phyloP scores from a whole-genome alignment of 2,888 invertebrate species.

The Amphipoea lucens region DNA sequence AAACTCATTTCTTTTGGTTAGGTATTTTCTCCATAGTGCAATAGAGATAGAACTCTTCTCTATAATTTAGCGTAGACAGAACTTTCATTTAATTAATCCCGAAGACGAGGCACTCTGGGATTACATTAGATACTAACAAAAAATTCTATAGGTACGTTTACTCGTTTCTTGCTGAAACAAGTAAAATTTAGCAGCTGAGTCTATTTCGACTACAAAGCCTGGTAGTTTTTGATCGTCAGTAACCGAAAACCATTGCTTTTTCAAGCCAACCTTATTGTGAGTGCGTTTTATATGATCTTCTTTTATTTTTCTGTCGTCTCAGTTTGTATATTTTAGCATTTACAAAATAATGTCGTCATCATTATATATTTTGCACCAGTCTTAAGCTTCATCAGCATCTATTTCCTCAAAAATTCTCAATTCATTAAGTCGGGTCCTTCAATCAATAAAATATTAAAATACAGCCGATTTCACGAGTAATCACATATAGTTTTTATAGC shows the following conservation, averaged over 20 bases:
- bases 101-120: background rate
- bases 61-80: background rate
- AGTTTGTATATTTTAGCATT: background rate
- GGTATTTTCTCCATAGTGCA: background rate
- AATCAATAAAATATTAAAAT: constrained; percentile 62
- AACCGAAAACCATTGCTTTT: background rate
- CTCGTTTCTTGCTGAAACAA: background rate
- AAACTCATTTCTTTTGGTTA: too few species aligned
- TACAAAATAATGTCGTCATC: background rate
- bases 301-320: background rate
- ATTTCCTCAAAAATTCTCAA: constrained; percentile 37
- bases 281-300: background rate
- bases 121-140: background rate
- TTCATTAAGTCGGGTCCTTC: constrained; percentile 58
- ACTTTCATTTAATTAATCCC: background rate
- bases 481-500: constrained; percentile 73
- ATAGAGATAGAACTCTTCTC: background rate
- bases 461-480: constrained; percentile 70
- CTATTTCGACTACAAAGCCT: background rate
- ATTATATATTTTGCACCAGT: background rate
- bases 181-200: background rate
- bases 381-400: background rate
- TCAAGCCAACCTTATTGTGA: background rate
- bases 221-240: background rate
- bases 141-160: background rate